Evolutionary conservation across 2,113 vertebrate species (phyloP).

Genomic region (Leucoraja erinaceus): DNA sequence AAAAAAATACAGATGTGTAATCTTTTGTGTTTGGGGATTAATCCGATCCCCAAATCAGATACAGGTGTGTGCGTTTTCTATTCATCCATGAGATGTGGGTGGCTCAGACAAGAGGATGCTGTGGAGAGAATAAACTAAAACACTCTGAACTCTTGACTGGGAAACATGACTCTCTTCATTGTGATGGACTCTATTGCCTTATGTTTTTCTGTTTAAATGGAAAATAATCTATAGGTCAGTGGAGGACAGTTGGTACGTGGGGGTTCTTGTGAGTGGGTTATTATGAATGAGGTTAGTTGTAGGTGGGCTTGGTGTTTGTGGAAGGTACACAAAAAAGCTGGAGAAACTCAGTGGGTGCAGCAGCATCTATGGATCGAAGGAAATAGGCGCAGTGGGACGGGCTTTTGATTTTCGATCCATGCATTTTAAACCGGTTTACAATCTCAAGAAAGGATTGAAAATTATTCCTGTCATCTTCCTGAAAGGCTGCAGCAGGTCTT

Average conservation of each 20-base stretch:
- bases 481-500: too few species aligned
- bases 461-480: background rate
- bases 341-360: too few species aligned
- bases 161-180: background rate
- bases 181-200: background rate
- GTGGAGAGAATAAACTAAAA: background rate
- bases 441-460: background rate
- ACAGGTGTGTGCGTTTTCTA: background rate
- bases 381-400: too few species aligned
- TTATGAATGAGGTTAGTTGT: too few species aligned
- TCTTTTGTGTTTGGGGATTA: background rate
- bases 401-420: background rate
- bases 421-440: background rate
- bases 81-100: background rate
- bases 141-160: too few species aligned
- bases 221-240: background rate
- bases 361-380: too few species aligned
- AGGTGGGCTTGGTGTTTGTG: too few species aligned
- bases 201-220: background rate
- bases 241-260: too few species aligned
- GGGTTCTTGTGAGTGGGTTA: too few species aligned
- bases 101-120: too few species aligned
- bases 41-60: background rate
- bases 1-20: background rate
- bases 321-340: too few species aligned